A percentile compares a stretch with the other conserved stretches of the same genome.
phyloP scores from a whole-genome alignment of 37 sponge, comb jelly and placozoan genomes.

The Beroe ovata region DNA sequence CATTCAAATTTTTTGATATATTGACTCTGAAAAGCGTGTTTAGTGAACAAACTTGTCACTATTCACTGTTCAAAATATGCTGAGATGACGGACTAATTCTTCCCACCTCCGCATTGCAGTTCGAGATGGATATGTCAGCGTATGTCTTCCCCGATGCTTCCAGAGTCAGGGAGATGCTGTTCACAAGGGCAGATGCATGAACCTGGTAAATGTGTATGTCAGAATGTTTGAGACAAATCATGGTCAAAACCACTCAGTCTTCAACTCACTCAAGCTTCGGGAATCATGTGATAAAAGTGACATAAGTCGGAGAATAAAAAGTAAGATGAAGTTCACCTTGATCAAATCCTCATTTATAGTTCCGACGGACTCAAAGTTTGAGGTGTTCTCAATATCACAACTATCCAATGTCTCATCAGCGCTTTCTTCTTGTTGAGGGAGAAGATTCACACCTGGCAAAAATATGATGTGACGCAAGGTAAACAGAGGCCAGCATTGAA shows the following conservation, averaged over 20 bases:
- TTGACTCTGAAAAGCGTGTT: too few relatives aligned
- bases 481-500: too few relatives aligned
- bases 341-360: conserved; percentile 8
- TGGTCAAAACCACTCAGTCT: too few relatives aligned
- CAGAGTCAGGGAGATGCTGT: conserved; percentile 2
- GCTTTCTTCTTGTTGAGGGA: neutral
- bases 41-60: too few relatives aligned
- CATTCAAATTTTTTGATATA: too few relatives aligned
- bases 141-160: conserved; percentile 1
- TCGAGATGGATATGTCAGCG: conserved; percentile 12
- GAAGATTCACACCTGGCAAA: neutral
- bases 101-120: conserved; percentile 49
- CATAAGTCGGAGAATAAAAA: too few relatives aligned
- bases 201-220: too few relatives aligned
- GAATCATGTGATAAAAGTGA: too few relatives aligned
- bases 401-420: neutral
- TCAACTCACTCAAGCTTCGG: too few relatives aligned
- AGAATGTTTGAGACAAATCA: too few relatives aligned
- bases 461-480: too few relatives aligned
- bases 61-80: neutral
- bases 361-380: neutral
- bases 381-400: neutral
- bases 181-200: conserved; percentile 12
- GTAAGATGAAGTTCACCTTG: too few relatives aligned
- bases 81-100: neutral